Base-by-base conservation (phyloP, 2,113 vertebrate species). In the Leptobrachium ailaonicum region DNA sequence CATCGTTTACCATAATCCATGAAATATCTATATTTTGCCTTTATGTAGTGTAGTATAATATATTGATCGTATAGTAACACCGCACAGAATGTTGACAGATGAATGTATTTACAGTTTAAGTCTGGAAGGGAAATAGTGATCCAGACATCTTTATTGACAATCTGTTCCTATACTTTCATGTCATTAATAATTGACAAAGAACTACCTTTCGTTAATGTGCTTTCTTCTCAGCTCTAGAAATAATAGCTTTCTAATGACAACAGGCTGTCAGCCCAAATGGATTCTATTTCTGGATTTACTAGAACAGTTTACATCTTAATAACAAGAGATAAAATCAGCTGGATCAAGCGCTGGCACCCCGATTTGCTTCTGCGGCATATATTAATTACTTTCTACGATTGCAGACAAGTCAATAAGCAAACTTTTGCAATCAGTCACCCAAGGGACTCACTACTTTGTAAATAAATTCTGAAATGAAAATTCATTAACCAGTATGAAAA, bases 231-330 rank as follows among this genome's bases (percentile, higher is more conserved):
- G 62, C 62, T 73, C 62, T 66, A 56, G 13, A 40, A 66, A 66
- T 73, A 79, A 79, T 79, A 79, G 77, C 77, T 73, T 66, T 79
- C 47, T 79, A 79, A 73, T 79, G 77, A 56, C 62, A n/a, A 79
- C 77, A 79, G 70, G 60, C 70, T 79, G 70, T 79, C 54, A 73
- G 41, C 40, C 70, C 62, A 79, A 79, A 73, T 79, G 70, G 77
- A 79, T 12, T 73, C 77, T 79, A 79, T 79, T 73, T 45, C 64
- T 73, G 70, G 77, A 79, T 73, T 56, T 60, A 67, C 47, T 67
- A 11, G 70, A 79, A 73, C 44, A 73, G 77, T 79, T 66, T 73
- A 73, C 70, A 79, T 64, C 77, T 80, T 80, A 73, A 73, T 79
- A 79, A 58, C 77, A 80, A 40, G 71, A 73, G 71, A 54, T 71